A percentile compares a stretch with the other conserved stretches of the same genome.
Conservation (phyloP, 2,113 vertebrate species). For the Xenopus tropicalis region UCB_Xtro_10.0 CM004443.2:158808001-158808500, state of each 20-base stretch:
- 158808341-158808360: slow-evolving; percentile 36
- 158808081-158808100: slow-evolving; percentile 16
- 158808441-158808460: slow-evolving; percentile 15
- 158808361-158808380: slow-evolving; percentile 27
- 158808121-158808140: slow-evolving; percentile 19
- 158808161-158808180: slow-evolving; percentile 20
- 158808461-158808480: not conserved
- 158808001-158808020: not conserved
- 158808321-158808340: slow-evolving; percentile 36
- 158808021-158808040: slow-evolving; percentile 6
- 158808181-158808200: slow-evolving; percentile 36
- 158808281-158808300: not conserved
- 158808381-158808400: slow-evolving; percentile 44
- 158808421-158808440: slow-evolving; percentile 11
- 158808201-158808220: slow-evolving; percentile 10
- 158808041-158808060: not conserved
- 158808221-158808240: not conserved
- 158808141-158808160: slow-evolving; percentile 4
- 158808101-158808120: slow-evolving; percentile 15
- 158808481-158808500: not conserved
- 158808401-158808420: slow-evolving; percentile 24
- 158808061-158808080: not conserved
- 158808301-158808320: slow-evolving; percentile 20
- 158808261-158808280: slow-evolving; percentile 38
- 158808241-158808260: not conserved